Base-by-base conservation (phyloP, 2,113 vertebrate species). In the Lagopus leucura region DNA sequence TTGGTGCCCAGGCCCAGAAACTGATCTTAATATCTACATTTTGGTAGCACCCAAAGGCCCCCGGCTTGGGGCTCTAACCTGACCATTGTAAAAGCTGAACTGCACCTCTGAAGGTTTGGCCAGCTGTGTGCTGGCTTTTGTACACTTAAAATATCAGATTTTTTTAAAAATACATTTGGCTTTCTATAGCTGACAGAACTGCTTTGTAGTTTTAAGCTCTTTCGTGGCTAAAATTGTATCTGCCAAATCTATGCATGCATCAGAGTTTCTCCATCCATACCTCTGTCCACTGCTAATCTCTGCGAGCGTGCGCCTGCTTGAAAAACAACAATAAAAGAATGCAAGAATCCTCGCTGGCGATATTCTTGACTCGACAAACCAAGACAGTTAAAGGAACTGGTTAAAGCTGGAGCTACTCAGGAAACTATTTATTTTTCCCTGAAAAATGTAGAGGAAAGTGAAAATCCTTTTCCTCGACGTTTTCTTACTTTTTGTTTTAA, bases 21-120 rank as follows among this genome's bases (percentile, higher is more conserved):
- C 66, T 72, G 78, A 60, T 87, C 89, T 90, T 86, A 90, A 88
- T 97, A 72, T 79, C 88, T 90, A 32, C 61, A 88, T 73, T 90
- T 91, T 94, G 91, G 82, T 90, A 94, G 90, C 94, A 95, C 82
- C 66, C 74, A 84, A 90, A 95, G 95, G 86, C 76, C 88, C 55
- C 77, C 17, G 14, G 57, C 77, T 17, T 28, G 27, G 52, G 52
- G 52, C 52, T 54, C 52, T 54, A 28, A 30, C 15, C 14, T 54
- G 52, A 54, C 52, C 52, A 28, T 54, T 54, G 16, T 17, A 54
- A 54, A 54, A 54, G 52, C 52, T 30, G 10, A 27, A 28, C 27
- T 54, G 52, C 52, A 54, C 52, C 52, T 54, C 52, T 30, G 52
- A 54, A 54, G 15, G 52, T 17, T 54, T 30, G 27, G 27, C 52